A percentile compares a stretch with the other conserved stretches of the same genome.
phyloP scores from a whole-genome alignment of 2,113 vertebrate genomes.

The Lasiurus cinereus region DNA sequence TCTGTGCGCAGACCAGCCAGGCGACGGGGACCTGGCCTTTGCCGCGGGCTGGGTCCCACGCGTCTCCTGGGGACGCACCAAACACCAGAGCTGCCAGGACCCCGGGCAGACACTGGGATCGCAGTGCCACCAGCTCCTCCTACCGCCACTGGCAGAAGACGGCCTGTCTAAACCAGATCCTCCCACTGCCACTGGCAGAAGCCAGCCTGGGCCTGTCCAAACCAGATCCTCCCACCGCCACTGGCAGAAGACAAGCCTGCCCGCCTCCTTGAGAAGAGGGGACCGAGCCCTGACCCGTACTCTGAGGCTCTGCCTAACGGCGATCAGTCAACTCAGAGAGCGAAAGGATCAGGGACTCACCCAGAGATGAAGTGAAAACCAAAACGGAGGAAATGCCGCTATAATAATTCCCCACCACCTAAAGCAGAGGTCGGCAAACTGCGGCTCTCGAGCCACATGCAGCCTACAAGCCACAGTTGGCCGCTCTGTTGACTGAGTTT shows the following conservation, averaged over 20 bases:
- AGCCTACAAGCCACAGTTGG: too few relatives aligned
- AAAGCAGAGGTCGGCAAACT: too few relatives aligned
- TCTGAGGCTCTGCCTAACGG: not conserved
- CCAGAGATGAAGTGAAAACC: not conserved
- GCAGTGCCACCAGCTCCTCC: not conserved
- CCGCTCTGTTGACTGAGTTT: too few relatives aligned
- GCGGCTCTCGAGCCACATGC: too few relatives aligned
- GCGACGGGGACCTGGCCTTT: not conserved
- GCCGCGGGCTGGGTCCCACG: not conserved
- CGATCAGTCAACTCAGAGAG: not conserved
- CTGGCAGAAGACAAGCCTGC: not conserved
- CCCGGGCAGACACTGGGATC: not conserved
- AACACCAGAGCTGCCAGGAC: conserved; percentile 28
- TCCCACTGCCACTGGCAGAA: not conserved
- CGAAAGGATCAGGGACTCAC: not conserved
- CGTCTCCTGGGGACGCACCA: accelerated
- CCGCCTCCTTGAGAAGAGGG: not conserved
- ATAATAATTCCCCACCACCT: not conserved
- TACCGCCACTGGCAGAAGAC: not conserved
- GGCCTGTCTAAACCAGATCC: too few relatives aligned
- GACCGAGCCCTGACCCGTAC: not conserved
- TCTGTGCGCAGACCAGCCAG: not conserved
- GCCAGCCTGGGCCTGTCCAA: too few relatives aligned
- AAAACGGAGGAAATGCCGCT: not conserved
- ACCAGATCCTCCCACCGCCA: not conserved